Base-by-base conservation (phyloP, 1,140 invertebrate species). In the Neodiprion pinetum region DNA sequence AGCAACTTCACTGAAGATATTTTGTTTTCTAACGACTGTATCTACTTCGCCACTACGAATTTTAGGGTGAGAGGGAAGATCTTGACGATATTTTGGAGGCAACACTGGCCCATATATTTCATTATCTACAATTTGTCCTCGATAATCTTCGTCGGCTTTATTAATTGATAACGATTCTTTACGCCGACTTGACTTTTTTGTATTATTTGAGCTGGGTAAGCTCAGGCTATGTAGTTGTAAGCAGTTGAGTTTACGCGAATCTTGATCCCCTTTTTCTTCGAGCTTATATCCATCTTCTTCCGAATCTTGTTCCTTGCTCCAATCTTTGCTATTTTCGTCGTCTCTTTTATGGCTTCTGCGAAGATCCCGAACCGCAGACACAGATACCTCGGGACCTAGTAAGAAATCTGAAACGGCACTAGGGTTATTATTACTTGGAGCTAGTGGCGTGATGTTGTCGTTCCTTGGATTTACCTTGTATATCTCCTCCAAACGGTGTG, bases 381-480 rank as follows among this genome's bases (percentile, higher is more conserved):
- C 67, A 69, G 67, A 21, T 47, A 9, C 17, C 67, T 69, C 67
- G 23, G 67, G 40, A 69, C 48, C 70, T 72, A 77, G 48, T 78
- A 75, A 72, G 67, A 78, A 77, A 83, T 85, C 81, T 84, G 84
- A 83, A 83, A 85, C 70, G 76, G 76, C 72, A 80, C 78, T 77
- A 81, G 79, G 71, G 77, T 83, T 81, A 85, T 79, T 83, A 79
- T 78, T 81, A 79, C 74, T 79, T 48, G 79, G 78, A 79, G 75
- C 73, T 70, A 74, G 73, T 17, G 70, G 75, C 73, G 47, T 81
- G 76, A 49, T 66, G 71, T 71, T 76, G 47, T 81, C 77, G 48
- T 75, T 82, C 72, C 77, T 80, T 76, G 50, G 49, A 79, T 79
- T 82, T 83, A 84, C 80, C 80, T 85, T 82, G 28, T 72, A 67